phyloP scores from a whole-genome alignment of 2,113 vertebrate genomes.

The Campylorhamphus procurvoides region DNA sequence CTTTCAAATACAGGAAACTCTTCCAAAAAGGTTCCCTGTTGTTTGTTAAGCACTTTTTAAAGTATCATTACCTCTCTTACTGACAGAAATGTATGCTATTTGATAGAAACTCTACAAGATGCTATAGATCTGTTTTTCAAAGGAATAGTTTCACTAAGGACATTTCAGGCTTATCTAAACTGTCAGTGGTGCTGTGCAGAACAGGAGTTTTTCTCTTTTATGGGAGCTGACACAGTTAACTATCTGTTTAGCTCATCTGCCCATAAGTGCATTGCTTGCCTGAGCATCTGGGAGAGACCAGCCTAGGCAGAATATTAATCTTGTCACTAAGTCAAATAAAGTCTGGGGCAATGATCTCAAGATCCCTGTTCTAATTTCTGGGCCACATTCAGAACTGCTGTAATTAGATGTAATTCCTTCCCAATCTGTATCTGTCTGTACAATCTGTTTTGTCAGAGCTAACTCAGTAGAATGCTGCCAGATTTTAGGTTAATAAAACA shows the following conservation, averaged over 20 bases:
- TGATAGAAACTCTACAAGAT: not conserved
- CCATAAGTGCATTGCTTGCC: not conserved
- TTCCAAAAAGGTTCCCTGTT: not conserved
- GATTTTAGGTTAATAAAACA: constrained; percentile 28
- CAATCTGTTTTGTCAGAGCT: constrained; percentile 39
- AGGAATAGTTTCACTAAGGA: not conserved
- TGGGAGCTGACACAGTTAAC: constrained; percentile 17
- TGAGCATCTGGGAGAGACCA: not conserved
- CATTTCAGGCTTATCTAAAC: not conserved
- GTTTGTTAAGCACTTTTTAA: not conserved
- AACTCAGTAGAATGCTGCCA: constrained; percentile 13
- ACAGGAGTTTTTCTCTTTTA: not conserved
- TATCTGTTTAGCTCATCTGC: constrained; percentile 24
- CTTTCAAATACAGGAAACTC: not conserved
- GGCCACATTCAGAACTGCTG: not conserved
- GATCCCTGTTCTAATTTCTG: constrained; percentile 30
- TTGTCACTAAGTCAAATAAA: constrained; percentile 14
- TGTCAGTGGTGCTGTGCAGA: not conserved
- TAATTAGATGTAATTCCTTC: constrained; percentile 42
- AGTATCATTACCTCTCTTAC: not conserved
- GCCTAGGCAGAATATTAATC: constrained; percentile 13
- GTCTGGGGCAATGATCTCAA: not conserved
- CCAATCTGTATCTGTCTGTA: not conserved
- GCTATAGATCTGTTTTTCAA: not conserved
- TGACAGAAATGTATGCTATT: not conserved